A percentile compares a stretch with the other conserved stretches of the same genome.
Conservation (phyloP, 2,113 vertebrate species). For the Setophaga petechia region DNA sequence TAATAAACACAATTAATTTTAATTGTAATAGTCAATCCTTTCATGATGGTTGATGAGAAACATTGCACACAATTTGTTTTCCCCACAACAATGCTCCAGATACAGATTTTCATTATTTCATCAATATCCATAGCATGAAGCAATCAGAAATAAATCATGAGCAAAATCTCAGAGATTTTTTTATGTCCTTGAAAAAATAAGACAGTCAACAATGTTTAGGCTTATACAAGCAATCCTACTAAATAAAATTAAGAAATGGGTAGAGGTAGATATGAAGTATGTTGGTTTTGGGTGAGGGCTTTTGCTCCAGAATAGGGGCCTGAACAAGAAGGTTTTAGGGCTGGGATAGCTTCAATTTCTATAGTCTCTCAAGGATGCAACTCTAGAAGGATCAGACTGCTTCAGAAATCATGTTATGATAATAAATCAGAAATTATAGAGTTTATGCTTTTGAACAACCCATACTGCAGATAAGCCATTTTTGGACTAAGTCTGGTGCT, state of each 20-base stretch:
- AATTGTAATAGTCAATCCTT: not conserved
- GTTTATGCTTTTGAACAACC: not conserved
- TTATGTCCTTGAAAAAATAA: conserved; percentile 9
- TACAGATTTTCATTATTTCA: conserved; percentile 28
- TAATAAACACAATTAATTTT: not conserved
- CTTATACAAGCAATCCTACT: not conserved
- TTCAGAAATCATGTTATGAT: not conserved
- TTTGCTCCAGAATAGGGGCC: not conserved
- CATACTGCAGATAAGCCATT: not conserved
- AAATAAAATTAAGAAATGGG: not conserved
- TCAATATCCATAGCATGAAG: not conserved
- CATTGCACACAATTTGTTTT: not conserved
- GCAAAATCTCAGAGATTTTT: not conserved
- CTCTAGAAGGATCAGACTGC: not conserved
- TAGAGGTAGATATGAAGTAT: not conserved
- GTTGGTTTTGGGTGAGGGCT: not conserved
- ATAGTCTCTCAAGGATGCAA: not conserved
- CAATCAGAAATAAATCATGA: not conserved
- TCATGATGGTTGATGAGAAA: conserved; percentile 20
- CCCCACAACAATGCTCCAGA: not conserved
- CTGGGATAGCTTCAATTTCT: not conserved
- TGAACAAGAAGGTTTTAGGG: not conserved
- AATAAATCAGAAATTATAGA: not conserved
- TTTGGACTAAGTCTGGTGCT: not conserved
- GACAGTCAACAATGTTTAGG: not conserved